phyloP scores from a whole-genome alignment of 2,797 vertebrate species.

The Acanthopagrus latus region DNA sequence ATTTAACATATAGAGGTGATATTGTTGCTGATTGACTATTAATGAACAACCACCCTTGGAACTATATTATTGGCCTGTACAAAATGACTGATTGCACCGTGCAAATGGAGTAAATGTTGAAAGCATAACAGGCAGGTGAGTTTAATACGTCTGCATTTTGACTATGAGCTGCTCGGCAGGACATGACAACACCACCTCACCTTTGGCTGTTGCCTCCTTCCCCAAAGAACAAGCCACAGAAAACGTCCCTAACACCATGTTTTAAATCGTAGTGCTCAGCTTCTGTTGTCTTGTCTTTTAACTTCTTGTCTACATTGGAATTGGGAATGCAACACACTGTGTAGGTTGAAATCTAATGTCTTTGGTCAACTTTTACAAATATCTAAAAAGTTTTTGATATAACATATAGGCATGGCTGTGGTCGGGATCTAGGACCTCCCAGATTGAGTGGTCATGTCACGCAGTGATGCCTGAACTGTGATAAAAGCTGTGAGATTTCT shows the following conservation, averaged over 20 bases:
- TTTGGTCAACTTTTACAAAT: too few species aligned
- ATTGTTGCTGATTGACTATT: slow-evolving; percentile 20
- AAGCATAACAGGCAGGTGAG: background rate
- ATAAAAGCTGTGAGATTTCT: too few species aligned
- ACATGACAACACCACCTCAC: background rate
- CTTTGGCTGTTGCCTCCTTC: background rate
- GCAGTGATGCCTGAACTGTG: too few species aligned
- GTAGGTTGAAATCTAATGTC: too few species aligned
- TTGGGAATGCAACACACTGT: too few species aligned
- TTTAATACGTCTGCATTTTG: background rate
- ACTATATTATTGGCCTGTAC: background rate
- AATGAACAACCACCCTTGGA: slow-evolving; percentile 1
- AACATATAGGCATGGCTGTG: too few species aligned
- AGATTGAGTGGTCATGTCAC: too few species aligned
- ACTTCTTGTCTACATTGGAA: too few species aligned
- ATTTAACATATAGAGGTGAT: slow-evolving; percentile 13
- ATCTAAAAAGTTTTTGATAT: too few species aligned
- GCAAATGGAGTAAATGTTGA: background rate
- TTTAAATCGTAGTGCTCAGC: background rate
- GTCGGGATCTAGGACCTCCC: too few species aligned
- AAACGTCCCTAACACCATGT: background rate
- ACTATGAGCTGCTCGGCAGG: background rate
- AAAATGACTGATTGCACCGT: background rate
- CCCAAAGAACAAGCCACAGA: background rate
- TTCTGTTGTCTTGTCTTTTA: background rate